Percentiles rank a stretch among this genome's conserved stretches.
Conservation (phyloP, 1,140 invertebrate genomes). For the Pseudomyrmex concolor region DNA sequence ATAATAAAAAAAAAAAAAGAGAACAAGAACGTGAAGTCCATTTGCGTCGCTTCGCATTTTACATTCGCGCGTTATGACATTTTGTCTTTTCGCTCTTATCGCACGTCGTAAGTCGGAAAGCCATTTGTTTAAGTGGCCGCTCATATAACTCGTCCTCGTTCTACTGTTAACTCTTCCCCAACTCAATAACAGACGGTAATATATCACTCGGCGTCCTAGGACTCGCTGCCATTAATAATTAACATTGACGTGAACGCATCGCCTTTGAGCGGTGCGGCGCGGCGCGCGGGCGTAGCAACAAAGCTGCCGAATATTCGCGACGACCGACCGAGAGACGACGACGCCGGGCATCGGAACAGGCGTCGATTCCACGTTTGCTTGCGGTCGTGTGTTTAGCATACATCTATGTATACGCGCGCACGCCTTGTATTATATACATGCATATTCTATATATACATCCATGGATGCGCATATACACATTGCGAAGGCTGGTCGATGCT, state of each 20-base stretch:
- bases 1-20: too few species aligned
- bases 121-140: background rate
- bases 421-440: background rate
- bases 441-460: background rate
- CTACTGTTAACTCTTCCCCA: conserved; percentile 26
- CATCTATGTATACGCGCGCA: background rate
- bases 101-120: background rate
- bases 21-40: too few species aligned
- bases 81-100: background rate
- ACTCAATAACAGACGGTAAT: conserved; percentile 32
- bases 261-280: conserved; percentile 28
- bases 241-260: conserved; percentile 46
- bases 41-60: too few species aligned
- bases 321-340: conserved; percentile 27
- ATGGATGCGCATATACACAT: background rate
- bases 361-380: conserved; percentile 47
- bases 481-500: conserved; percentile 48
- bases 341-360: conserved; percentile 13
- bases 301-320: conserved; percentile 48
- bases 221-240: conserved; percentile 45
- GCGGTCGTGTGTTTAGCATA: conserved; percentile 31
- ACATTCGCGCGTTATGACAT: background rate
- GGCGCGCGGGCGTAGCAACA: conserved; percentile 12
- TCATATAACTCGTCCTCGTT: background rate
- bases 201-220: conserved; percentile 17